phyloP scores from a whole-genome alignment of 2,888 invertebrate species.

The Chelonus formosanus region DNA sequence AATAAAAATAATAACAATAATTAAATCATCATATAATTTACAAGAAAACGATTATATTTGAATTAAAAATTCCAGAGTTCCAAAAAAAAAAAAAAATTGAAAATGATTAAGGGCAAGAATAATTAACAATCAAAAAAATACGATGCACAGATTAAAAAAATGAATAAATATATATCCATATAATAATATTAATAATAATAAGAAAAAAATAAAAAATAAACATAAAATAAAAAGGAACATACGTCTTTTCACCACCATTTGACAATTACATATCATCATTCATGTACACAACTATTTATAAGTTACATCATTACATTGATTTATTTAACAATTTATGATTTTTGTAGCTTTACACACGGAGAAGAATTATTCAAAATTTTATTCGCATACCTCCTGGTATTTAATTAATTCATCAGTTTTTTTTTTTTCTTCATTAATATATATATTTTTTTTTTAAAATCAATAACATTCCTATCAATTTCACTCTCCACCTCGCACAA shows the following conservation, averaged over 20 bases:
- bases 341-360: constrained; percentile 21
- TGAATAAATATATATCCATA: no score
- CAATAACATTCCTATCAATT: constrained; percentile 6
- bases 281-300: constrained; percentile 3
- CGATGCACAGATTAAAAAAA: no score
- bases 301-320: neutral
- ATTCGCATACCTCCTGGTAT: neutral
- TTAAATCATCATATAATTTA: neutral
- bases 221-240: neutral
- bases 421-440: neutral
- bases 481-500: constrained; percentile 7
- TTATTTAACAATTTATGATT: constrained; percentile 19
- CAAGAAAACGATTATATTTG: neutral
- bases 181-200: neutral
- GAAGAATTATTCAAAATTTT: constrained; percentile 15
- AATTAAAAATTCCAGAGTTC: neutral
- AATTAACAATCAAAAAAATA: no score
- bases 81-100: constrained; percentile 6
- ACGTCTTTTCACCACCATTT: no score
- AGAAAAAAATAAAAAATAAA: neutral
- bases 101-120: neutral
- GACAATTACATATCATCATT: neutral
- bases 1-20: neutral
- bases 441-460: neutral
- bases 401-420: neutral